phyloP scores from a whole-genome alignment of 2,113 vertebrate genomes.

The Bos javanicus region DNA sequence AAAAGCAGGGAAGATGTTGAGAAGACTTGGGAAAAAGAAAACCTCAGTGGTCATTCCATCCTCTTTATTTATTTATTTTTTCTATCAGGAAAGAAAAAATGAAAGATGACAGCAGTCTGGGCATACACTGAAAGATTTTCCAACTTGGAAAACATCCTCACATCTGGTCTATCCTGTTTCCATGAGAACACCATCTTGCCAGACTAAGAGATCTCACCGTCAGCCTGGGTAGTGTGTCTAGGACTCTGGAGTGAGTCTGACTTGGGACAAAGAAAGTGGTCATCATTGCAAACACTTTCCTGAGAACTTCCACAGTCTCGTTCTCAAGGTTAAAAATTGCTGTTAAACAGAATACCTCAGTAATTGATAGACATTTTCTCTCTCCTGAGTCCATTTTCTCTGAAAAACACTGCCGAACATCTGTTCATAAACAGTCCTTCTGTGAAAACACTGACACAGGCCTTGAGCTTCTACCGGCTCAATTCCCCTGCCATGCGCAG shows the following conservation, averaged over 20 bases:
- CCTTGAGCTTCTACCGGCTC: conserved; percentile 87
- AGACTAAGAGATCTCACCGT: not conserved
- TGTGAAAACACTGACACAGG: conserved; percentile 94
- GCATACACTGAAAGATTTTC: not conserved
- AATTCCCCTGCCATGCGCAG: conserved; percentile 97
- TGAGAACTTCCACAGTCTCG: conserved; percentile 81
- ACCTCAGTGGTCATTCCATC: not conserved
- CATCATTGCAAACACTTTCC: conserved; percentile 64
- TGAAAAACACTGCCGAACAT: conserved; percentile 97
- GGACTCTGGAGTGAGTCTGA: conserved; percentile 45
- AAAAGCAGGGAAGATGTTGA: not conserved
- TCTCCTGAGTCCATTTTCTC: conserved; percentile 93
- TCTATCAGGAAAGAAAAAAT: not conserved
- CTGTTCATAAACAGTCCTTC: conserved; percentile 99
- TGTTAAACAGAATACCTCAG: conserved; percentile 86
- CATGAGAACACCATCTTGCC: not conserved
- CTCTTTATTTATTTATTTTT: not conserved
- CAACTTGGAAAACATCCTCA: not conserved
- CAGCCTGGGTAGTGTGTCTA: conserved; percentile 12
- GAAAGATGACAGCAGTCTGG: not conserved
- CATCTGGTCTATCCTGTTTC: not conserved
- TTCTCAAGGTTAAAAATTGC: conserved; percentile 91
- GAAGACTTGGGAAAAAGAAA: not conserved
- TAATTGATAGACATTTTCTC: conserved; percentile 95
- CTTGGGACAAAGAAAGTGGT: conserved; percentile 79